These are phyloP conservation scores for Panulirus ornatus DNA, from an alignment of 1,140 invertebrate genomes.

Conservation along the genomic window DNA sequence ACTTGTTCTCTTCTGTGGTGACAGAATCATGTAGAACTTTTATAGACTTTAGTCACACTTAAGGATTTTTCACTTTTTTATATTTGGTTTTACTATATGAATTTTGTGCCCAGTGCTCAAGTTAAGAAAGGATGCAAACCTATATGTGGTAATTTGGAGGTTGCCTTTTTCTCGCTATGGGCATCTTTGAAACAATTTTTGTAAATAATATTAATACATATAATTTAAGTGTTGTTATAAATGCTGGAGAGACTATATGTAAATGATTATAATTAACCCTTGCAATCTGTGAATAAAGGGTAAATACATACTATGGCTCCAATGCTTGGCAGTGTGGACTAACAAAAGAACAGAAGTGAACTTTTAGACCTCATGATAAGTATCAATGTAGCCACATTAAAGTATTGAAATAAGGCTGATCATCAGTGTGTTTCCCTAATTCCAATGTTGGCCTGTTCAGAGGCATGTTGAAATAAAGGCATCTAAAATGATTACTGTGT, in stretches of 20 bases:
- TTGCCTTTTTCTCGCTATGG: slow-evolving; percentile 29
- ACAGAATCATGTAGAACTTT: slow-evolving; percentile 58
- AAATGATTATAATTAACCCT: slow-evolving; percentile 31
- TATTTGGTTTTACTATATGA: slow-evolving; percentile 42
- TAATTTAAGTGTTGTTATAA: slow-evolving; percentile 49
- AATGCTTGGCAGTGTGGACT: slow-evolving; percentile 8
- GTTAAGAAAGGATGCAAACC: slow-evolving; percentile 33
- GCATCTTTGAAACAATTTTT: slow-evolving; percentile 28
- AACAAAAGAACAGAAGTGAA: neutral
- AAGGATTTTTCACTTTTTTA: slow-evolving; percentile 56
- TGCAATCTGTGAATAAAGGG: slow-evolving; percentile 35
- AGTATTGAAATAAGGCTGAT: slow-evolving; percentile 43
- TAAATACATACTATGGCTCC: slow-evolving; percentile 17
- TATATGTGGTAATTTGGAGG: slow-evolving; percentile 16
- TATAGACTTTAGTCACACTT: slow-evolving; percentile 54
- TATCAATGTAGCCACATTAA: slow-evolving; percentile 4
- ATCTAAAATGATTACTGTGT: slow-evolving; percentile 13
- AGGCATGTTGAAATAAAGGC: slow-evolving; percentile 63
- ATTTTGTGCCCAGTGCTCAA: slow-evolving; percentile 59
- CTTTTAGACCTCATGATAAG: neutral
- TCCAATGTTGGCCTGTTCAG: slow-evolving; percentile 58
- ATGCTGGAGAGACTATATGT: slow-evolving; percentile 34
- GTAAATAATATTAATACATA: slow-evolving; percentile 42
- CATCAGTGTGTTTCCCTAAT: slow-evolving; percentile 53
- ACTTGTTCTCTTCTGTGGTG: slow-evolving; percentile 57